Percentiles rank a stretch among this genome's conserved stretches.
Evolutionary conservation across 1,140 invertebrate species (phyloP).

Genomic region (Nymphalis io): DNA sequence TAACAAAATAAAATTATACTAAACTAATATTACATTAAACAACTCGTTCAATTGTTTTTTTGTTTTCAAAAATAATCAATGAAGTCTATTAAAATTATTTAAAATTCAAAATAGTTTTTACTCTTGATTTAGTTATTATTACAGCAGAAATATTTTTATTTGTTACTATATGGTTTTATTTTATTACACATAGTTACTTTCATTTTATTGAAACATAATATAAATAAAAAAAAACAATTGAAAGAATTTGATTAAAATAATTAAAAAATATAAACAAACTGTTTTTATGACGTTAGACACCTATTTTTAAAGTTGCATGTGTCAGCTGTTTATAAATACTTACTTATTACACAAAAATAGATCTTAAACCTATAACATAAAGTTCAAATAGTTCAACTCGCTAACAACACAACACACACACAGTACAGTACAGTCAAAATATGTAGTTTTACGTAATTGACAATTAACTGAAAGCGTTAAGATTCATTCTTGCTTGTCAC

Average conservation of each 20-base stretch:
- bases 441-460: background rate
- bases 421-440: background rate
- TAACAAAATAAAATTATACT: too few species aligned
- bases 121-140: too few species aligned
- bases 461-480: conserved; percentile 4
- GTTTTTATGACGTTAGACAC: background rate
- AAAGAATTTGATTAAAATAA: background rate
- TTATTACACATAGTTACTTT: too few species aligned
- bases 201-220: background rate
- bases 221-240: background rate
- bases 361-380: background rate
- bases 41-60: too few species aligned
- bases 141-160: too few species aligned
- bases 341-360: background rate
- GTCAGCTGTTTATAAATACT: conserved; percentile 14
- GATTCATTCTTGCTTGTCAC: background rate
- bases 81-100: too few species aligned
- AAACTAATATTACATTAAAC: too few species aligned
- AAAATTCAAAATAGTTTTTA: too few species aligned
- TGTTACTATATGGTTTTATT: too few species aligned
- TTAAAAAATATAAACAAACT: conserved; percentile 6
- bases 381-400: background rate
- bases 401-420: background rate
- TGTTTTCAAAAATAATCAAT: too few species aligned
- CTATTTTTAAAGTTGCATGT: conserved; percentile 18